Evolutionary conservation across 1,140 invertebrate genomes (phyloP), one percentile per base, ranked within the genome.

Genomic region (Euwallacea fornicatus): DNA sequence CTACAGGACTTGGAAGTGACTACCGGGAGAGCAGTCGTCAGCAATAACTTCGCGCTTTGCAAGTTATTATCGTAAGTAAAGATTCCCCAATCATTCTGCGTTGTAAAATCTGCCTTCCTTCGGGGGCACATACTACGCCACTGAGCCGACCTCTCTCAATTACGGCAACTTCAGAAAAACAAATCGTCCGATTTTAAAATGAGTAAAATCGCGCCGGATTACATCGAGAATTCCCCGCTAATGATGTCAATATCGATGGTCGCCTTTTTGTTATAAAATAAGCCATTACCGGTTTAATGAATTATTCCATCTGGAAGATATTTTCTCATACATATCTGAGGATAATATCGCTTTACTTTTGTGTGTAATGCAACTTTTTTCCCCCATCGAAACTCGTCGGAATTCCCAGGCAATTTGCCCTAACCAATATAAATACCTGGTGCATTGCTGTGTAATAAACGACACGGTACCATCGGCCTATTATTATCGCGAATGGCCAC

Each of bases 211-310:
- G 65, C 72, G n/a, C 53, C 72, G 61, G 66, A 71, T 71, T 67
- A 43, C 69, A 54, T 56, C 47, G 55, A 44, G 72, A 69, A 75
- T 75, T 75, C 74, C 50, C 69, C 41, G 50, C 72, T 75, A 75
- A 75, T 75, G 74, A 75, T 75, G 74, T 73, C 72, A 74, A 75
- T 75, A 75, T 73, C 72, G 72, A 73, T 67, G 66, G 66, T 56
- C 63, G 66, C 50, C 66, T 76, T 77, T 76, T 77, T 67, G 58
- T 72, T 55, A 58, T 69, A 73, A 76, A 76, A 76, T 76, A 76
- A 76, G 76, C 75, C 73, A 76, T 76, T 76, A 76, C 74, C 74
- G 73, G 73, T 76, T 77, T 76, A 73, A 73, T 77, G 74, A 74
- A 76, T 76, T 72, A 71, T 75, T 69, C 68, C 66, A 67, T 60